phyloP scores from a whole-genome alignment of 2,888 invertebrate species.

The Trachelus iudaicus region DNA sequence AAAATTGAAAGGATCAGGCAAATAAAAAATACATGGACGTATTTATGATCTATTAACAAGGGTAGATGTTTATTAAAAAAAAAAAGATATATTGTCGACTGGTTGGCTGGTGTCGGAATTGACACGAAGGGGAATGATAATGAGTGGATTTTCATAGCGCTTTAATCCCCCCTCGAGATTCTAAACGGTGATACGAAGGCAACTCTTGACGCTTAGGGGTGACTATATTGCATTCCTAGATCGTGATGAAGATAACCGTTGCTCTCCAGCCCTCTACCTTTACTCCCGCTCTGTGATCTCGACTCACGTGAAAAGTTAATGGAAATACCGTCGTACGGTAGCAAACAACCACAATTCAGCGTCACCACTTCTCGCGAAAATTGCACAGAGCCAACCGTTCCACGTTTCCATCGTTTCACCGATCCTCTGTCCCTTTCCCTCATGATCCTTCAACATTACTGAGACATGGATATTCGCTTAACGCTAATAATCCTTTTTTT shows the following conservation, averaged over 20 bases:
- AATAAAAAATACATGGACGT: neutral
- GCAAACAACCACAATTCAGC: neutral
- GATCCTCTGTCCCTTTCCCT: neutral
- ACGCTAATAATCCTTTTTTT: neutral
- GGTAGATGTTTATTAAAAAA: slow-evolving; percentile 8
- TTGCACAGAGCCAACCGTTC: neutral
- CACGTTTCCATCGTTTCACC: neutral
- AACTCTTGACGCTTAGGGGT: slow-evolving; percentile 64
- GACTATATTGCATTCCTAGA: slow-evolving; percentile 66
- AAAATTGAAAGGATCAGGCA: neutral
- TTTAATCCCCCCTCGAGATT: slow-evolving; percentile 59
- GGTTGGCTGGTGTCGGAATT: neutral
- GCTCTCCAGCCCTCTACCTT: slow-evolving; percentile 17
- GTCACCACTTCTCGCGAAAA: neutral
- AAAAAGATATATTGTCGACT: slow-evolving; percentile 17
- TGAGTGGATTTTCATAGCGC: slow-evolving; percentile 63
- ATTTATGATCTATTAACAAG: neutral
- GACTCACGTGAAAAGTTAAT: neutral
- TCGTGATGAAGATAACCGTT: slow-evolving; percentile 63
- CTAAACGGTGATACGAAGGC: slow-evolving; percentile 57
- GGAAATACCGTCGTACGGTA: neutral
- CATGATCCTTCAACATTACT: neutral
- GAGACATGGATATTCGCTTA: neutral
- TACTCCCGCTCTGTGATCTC: neutral
- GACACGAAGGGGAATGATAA: slow-evolving; percentile 17